Evolutionary conservation across 2,113 vertebrate species (phyloP).

Genomic region (Tympanuchus pallidicinctus): DNA sequence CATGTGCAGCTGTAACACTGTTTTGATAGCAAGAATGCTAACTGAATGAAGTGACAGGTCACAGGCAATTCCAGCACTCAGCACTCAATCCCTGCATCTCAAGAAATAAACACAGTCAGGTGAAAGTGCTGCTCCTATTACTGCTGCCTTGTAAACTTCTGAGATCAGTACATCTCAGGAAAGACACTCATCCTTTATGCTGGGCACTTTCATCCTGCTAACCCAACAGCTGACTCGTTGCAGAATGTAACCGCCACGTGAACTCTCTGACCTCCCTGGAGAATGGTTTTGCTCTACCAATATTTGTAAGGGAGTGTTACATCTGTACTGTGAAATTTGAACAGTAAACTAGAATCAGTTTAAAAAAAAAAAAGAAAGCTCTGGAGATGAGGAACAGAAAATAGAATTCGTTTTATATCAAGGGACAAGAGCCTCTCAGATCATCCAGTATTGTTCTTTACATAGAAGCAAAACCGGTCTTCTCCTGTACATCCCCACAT

Average conservation of each 20-base stretch:
- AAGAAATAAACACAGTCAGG: neutral
- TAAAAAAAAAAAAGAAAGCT: neutral
- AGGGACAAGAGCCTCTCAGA: neutral
- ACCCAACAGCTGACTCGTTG: neutral
- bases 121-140: neutral
- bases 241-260: rapidly evolving
- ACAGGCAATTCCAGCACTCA: neutral
- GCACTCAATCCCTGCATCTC: neutral
- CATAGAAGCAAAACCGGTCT: neutral
- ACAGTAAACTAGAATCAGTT: neutral
- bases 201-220: neutral
- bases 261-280: neutral
- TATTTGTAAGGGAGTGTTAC: neutral
- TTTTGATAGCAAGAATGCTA: neutral
- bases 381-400: neutral
- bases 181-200: neutral
- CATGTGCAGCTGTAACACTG: neutral
- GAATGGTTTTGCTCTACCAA: neutral
- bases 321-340: neutral
- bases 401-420: neutral
- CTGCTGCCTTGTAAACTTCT: neutral
- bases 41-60: neutral
- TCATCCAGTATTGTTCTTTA: neutral
- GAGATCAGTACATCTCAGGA: neutral
- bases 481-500: neutral